A percentile compares a stretch with the other conserved stretches of the same genome.
phyloP scores from a whole-genome alignment of 2,113 vertebrate genomes.

The Austrofundulus limnaeus region DNA sequence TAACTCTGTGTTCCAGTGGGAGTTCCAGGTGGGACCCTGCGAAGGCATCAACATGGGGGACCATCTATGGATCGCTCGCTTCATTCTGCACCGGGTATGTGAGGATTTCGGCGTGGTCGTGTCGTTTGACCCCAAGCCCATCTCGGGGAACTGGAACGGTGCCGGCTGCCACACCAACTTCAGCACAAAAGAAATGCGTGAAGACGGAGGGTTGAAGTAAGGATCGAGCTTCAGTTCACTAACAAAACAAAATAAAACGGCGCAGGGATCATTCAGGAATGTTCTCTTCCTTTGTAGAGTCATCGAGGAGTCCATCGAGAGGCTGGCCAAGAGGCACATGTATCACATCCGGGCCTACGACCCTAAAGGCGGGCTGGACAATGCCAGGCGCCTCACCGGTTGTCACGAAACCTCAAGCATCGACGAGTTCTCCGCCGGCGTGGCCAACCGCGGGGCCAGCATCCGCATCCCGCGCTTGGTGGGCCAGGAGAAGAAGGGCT shows the following conservation, averaged over 20 bases:
- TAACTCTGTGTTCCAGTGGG: conserved; percentile 82
- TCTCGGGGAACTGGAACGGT: conserved; percentile 96
- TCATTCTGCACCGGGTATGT: conserved; percentile 93
- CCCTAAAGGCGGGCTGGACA: conserved; percentile 94
- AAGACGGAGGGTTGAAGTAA: conserved; percentile 90
- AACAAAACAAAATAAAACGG: rapidly evolving
- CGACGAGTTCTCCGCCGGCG: conserved; percentile 92
- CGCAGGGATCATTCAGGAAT: background rate
- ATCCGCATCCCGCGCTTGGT: conserved; percentile 92
- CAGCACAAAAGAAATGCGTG: conserved; percentile 93
- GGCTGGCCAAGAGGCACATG: conserved; percentile 87
- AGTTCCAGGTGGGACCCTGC: conserved; percentile 92
- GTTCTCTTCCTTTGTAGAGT: conserved; percentile 69
- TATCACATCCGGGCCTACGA: conserved; percentile 95
- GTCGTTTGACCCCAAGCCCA: conserved; percentile 95
- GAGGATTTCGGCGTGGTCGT: conserved; percentile 93
- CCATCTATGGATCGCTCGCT: conserved; percentile 92
- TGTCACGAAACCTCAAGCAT: conserved; percentile 95
- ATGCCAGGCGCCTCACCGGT: conserved; percentile 91
- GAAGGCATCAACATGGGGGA: conserved; percentile 95
- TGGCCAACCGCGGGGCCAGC: conserved; percentile 93
- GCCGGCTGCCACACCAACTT: conserved; percentile 97
- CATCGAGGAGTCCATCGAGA: conserved; percentile 94
- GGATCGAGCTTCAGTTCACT: conserved; percentile 14
- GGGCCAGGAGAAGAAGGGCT: conserved; percentile 92